A percentile compares a stretch with the other conserved stretches of the same genome.
Conservation (phyloP, 1,140 invertebrate species). For the Hetaerina americana region DNA sequence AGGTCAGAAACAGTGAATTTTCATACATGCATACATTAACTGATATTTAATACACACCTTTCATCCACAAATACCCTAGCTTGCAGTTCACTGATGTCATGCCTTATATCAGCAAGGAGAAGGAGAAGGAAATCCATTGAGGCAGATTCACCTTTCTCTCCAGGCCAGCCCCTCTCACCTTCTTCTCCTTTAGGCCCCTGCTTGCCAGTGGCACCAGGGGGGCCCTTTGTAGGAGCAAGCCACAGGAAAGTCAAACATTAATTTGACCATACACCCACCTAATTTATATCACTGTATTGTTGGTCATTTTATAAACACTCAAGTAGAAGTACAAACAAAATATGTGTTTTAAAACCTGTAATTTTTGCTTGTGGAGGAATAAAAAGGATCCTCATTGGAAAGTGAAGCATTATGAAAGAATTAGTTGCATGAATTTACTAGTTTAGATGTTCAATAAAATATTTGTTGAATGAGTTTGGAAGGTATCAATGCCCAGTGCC, state of each 20-base stretch:
- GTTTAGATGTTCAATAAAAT: too few species aligned
- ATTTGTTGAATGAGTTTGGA: too few species aligned
- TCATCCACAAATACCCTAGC: constrained; percentile 41
- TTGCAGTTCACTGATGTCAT: constrained; percentile 46
- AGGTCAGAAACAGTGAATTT: too few species aligned
- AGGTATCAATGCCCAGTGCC: too few species aligned
- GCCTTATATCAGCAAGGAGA: constrained; percentile 43
- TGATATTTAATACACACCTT: constrained; percentile 36
- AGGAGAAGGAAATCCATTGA: constrained; percentile 46
- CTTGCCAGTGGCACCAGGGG: constrained; percentile 40
- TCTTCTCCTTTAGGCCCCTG: constrained; percentile 41
- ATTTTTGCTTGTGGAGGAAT: background rate
- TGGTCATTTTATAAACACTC: background rate
- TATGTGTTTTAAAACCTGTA: background rate
- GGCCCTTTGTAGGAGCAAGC: constrained; percentile 31
- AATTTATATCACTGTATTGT: too few species aligned
- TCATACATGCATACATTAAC: too few species aligned
- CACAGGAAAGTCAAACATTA: too few species aligned
- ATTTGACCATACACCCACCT: too few species aligned
- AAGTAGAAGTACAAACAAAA: background rate
- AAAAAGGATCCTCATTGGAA: background rate
- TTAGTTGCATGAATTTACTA: too few species aligned
- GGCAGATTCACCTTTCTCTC: constrained; percentile 40
- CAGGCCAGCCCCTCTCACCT: constrained; percentile 38
- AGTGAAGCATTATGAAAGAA: too few species aligned